Conservation (phyloP, 1,140 invertebrate species). For the Linepithema humile region DNA sequence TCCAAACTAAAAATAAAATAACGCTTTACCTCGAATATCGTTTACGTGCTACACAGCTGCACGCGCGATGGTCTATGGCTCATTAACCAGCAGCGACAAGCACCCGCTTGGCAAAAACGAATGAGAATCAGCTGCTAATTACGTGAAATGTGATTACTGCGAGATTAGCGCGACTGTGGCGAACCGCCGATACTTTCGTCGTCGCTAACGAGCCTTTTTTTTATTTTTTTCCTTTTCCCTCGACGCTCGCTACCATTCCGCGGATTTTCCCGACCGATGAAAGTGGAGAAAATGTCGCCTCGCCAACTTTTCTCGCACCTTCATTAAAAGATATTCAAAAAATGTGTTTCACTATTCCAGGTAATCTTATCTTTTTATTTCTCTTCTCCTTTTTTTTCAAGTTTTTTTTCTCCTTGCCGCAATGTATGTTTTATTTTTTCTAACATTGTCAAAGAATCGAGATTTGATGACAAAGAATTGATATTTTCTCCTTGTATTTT, state of each 20-base stretch:
- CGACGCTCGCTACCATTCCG: not conserved
- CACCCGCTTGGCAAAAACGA: slow-evolving; percentile 7
- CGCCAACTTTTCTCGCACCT: not conserved
- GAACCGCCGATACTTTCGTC: slow-evolving; percentile 42
- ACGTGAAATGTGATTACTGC: slow-evolving; percentile 36
- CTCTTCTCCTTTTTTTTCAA: not conserved
- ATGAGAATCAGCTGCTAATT: slow-evolving; percentile 47
- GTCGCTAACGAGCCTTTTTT: slow-evolving; percentile 36
- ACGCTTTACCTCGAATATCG: not conserved
- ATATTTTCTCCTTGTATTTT: not conserved
- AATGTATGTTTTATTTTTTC: not conserved
- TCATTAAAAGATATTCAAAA: slow-evolving; percentile 24
- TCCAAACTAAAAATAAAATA: not conserved
- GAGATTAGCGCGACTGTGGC: slow-evolving; percentile 47
- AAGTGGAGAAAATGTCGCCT: slow-evolving; percentile 18
- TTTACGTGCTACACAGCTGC: not conserved
- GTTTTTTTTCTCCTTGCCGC: not conserved
- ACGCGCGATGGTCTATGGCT: not conserved
- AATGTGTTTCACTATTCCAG: not conserved
- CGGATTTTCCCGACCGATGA: not conserved
- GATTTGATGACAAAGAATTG: too few species aligned
- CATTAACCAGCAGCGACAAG: not conserved
- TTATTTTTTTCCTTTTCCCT: not conserved
- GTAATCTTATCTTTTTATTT: not conserved
- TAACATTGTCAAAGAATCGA: not conserved